phyloP scores from a whole-genome alignment of 2,113 vertebrate species.

The Xiphias gladius region DNA sequence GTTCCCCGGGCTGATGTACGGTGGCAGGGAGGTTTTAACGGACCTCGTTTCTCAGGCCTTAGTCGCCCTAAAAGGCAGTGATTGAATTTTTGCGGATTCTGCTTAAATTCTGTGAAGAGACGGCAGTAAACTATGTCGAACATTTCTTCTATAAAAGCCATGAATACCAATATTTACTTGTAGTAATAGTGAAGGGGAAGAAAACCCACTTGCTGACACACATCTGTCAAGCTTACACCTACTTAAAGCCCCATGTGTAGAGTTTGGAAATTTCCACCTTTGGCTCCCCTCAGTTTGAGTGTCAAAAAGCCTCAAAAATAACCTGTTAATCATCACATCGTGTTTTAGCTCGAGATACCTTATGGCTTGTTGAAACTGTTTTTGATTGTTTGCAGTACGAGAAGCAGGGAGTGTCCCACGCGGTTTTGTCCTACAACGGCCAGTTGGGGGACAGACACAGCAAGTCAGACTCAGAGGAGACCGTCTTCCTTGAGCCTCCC shows the following conservation, averaged over 20 bases:
- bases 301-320: not conserved
- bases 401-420: conserved; percentile 85
- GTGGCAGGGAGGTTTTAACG: not conserved
- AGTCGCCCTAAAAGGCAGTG: not conserved
- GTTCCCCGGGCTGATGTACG: not conserved
- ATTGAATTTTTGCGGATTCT: not conserved
- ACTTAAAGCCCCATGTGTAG: no score
- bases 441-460: conserved; percentile 69
- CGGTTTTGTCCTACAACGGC: conserved; percentile 81
- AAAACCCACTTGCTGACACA: not conserved
- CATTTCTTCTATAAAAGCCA: not conserved
- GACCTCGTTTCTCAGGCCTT: not conserved
- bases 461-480: conserved; percentile 80
- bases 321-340: no score
- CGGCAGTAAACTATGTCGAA: not conserved
- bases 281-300: not conserved
- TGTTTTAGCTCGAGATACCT: not conserved
- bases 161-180: not conserved
- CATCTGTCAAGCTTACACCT: no score
- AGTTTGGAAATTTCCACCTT: no score
- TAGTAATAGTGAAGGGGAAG: not conserved
- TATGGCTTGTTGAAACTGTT: not conserved
- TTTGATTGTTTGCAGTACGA: conserved; percentile 72
- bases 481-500: conserved; percentile 83
- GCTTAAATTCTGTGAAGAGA: not conserved